A percentile compares a stretch with the other conserved stretches of the same genome.
Conservation (phyloP, 2,113 vertebrate genomes). For the Aphyosemion australe region DNA sequence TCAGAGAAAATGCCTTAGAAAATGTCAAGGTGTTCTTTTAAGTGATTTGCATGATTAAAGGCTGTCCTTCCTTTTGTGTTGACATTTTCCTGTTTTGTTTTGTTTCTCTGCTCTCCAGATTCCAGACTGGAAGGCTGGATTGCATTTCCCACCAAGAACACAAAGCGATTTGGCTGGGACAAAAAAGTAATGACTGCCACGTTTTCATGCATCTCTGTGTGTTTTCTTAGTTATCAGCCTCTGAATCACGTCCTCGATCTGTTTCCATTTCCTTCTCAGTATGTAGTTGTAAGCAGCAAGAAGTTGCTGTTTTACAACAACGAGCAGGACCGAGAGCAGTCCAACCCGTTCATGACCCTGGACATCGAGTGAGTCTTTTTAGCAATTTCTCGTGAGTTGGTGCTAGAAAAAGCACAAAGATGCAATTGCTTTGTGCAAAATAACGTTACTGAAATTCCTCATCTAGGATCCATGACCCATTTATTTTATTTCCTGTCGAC, state of each 20-base stretch:
- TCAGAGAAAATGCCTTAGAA: slow-evolving; percentile 27
- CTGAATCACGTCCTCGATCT: background rate
- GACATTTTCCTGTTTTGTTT: slow-evolving; percentile 36
- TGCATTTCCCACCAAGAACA: slow-evolving; percentile 89
- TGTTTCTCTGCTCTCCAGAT: slow-evolving; percentile 73
- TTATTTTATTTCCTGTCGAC: too few relatives aligned
- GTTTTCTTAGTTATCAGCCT: slow-evolving; percentile 8
- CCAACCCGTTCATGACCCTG: slow-evolving; percentile 95
- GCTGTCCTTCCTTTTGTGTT: slow-evolving; percentile 18
- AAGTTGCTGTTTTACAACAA: slow-evolving; percentile 98
- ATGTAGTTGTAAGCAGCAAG: slow-evolving; percentile 96
- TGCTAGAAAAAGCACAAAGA: too few relatives aligned
- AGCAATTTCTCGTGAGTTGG: too few relatives aligned
- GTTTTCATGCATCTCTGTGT: slow-evolving; percentile 5
- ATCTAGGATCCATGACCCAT: too few relatives aligned
- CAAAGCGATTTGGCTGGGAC: slow-evolving; percentile 97
- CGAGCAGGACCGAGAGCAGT: slow-evolving; percentile 90
- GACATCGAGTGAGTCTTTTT: slow-evolving; percentile 91
- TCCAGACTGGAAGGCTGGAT: slow-evolving; percentile 92
- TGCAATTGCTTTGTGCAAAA: too few relatives aligned
- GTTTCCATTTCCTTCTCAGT: slow-evolving; percentile 78
- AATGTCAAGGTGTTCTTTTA: slow-evolving; percentile 46
- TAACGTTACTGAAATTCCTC: too few relatives aligned
- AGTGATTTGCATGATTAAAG: slow-evolving; percentile 28
- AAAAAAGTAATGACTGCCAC: slow-evolving; percentile 84